These are phyloP conservation scores for Scaptodrosophila lebanonensis DNA, from an alignment of 1,140 invertebrate species.

Conservation along the genomic window DNA sequence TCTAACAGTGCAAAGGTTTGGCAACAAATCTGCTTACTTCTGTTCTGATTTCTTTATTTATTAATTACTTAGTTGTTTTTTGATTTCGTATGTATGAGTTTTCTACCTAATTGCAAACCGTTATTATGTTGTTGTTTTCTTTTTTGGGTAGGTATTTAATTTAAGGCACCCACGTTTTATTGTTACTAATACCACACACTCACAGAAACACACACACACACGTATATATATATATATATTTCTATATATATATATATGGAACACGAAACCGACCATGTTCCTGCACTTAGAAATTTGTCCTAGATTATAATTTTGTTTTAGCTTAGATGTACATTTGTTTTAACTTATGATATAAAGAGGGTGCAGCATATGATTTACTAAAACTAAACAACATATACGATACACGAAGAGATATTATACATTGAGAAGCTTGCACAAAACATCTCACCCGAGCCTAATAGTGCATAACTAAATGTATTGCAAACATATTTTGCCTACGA, in stretches of 20 bases:
- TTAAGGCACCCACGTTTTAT: constrained; percentile 52
- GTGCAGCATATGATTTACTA: constrained; percentile 20
- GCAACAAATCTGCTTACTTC: too few species aligned
- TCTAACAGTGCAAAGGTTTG: too few species aligned
- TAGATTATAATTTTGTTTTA: constrained; percentile 40
- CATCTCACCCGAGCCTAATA: too few species aligned
- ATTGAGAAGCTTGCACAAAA: too few species aligned
- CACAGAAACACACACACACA: constrained; percentile 23
- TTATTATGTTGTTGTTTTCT: constrained; percentile 55
- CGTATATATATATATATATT: constrained; percentile 6
- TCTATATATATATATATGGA: constrained; percentile 52
- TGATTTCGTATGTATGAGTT: constrained; percentile 38
- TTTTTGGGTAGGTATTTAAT: constrained; percentile 33
- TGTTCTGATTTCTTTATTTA: constrained; percentile 13
- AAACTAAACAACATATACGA: constrained; percentile 1
- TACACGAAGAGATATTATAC: too few species aligned
- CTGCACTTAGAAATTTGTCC: constrained; percentile 49
- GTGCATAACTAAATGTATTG: too few species aligned
- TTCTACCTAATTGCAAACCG: not conserved
- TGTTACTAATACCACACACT: constrained; percentile 52
- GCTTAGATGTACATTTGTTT: constrained; percentile 31
- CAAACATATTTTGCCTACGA: too few species aligned
- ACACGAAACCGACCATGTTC: too few species aligned
- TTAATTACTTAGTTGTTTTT: constrained; percentile 35
- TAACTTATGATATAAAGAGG: constrained; percentile 1